Conservation (phyloP, 2,888 invertebrate species). For the Eubasilissa splendida region DNA sequence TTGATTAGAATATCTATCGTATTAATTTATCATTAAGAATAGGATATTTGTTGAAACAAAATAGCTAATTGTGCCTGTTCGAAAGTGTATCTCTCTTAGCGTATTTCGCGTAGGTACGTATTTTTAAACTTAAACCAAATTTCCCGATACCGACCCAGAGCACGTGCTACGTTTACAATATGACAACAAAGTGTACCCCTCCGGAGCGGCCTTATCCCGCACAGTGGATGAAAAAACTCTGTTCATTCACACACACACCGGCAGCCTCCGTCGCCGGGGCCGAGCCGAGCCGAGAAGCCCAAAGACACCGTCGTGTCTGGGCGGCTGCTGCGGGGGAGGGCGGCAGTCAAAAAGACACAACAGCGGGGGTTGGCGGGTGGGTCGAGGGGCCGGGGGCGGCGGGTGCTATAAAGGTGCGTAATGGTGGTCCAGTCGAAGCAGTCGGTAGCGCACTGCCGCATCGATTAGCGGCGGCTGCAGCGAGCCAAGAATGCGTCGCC, state of each 20-base stretch:
- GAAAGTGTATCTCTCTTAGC: no score
- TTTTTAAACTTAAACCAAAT: conserved; percentile 7
- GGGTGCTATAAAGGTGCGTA: conserved; percentile 84
- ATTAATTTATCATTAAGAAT: no score
- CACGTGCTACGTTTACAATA: conserved; percentile 26
- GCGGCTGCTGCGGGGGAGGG: conserved; percentile 45
- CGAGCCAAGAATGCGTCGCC: conserved; percentile 59
- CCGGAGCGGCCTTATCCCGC: background rate
- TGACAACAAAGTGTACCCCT: conserved; percentile 27
- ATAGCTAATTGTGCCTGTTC: no score
- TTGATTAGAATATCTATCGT: no score
- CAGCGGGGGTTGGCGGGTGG: conserved; percentile 26
- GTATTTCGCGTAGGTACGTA: no score
- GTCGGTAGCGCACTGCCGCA: conserved; percentile 79
- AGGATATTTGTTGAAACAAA: no score
- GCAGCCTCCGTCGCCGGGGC: conserved; percentile 5
- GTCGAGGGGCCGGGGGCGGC: conserved; percentile 62
- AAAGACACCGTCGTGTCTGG: conserved; percentile 36
- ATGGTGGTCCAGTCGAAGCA: conserved; percentile 78
- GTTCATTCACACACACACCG: conserved; percentile 10
- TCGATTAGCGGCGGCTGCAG: conserved; percentile 74
- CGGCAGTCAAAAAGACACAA: conserved; percentile 49
- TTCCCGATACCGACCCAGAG: conserved; percentile 18
- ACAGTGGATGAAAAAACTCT: background rate
- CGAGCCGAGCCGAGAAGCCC: background rate